Conservation (phyloP, 2,113 vertebrate genomes). For the Rhabdornis inornatus region DNA sequence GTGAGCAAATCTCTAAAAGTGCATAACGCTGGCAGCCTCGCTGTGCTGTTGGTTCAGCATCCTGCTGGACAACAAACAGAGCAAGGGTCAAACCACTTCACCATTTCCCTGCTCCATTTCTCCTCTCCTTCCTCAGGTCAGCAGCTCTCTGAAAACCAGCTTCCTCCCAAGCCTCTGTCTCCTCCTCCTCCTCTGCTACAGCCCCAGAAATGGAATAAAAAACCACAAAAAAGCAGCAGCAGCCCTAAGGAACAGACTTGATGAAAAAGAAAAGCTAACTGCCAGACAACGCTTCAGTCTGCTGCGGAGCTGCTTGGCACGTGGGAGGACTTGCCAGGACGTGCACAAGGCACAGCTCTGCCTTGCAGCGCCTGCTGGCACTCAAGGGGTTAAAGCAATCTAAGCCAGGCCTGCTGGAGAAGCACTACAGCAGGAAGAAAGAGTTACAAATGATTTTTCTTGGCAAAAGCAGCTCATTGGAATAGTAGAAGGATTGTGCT, state of each 20-base stretch:
- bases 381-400: constrained; percentile 55
- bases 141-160: not conserved
- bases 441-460: constrained; percentile 74
- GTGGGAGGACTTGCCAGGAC: constrained; percentile 29
- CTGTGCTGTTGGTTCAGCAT: not conserved
- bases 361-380: not conserved
- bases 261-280: constrained; percentile 57
- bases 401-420: constrained; percentile 42
- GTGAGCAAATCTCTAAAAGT: not conserved
- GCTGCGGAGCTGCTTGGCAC: not conserved
- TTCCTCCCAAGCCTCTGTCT: not conserved
- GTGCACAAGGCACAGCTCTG: constrained; percentile 36
- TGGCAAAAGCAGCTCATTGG: constrained; percentile 60
- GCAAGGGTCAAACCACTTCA: not conserved
- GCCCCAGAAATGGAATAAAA: constrained; percentile 19
- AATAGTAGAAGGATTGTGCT: constrained; percentile 73
- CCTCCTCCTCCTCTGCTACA: not conserved
- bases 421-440: constrained; percentile 63
- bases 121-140: not conserved
- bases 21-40: not conserved
- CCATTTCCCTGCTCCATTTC: not conserved
- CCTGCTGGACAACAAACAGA: not conserved
- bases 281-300: constrained; percentile 48
- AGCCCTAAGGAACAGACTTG: constrained; percentile 36
- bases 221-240: constrained; percentile 27